phyloP scores from a whole-genome alignment of 2,888 invertebrate species.

The Drosophila rellima region DNA sequence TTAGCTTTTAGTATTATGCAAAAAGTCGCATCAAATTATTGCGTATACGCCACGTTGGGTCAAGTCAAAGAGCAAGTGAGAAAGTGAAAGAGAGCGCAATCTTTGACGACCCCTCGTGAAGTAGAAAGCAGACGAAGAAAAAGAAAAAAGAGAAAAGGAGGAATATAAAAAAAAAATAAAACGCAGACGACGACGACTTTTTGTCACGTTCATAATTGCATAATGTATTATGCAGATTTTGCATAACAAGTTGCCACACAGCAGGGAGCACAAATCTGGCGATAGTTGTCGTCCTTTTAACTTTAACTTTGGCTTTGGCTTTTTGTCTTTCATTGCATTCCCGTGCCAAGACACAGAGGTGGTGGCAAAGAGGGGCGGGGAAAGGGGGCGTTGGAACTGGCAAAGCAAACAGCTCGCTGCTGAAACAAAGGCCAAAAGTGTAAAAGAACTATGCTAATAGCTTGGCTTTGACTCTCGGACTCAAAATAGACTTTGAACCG shows the following conservation, averaged over 20 bases:
- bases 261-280: slow-evolving; percentile 56
- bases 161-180: no score
- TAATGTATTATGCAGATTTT: slow-evolving; percentile 80
- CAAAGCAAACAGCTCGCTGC: slow-evolving; percentile 49
- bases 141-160: slow-evolving; percentile 14
- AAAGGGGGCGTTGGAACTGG: background rate
- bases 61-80: slow-evolving; percentile 7
- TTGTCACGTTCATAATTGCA: slow-evolving; percentile 79
- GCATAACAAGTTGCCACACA: slow-evolving; percentile 70
- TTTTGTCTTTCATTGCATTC: slow-evolving; percentile 40
- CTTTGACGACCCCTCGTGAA: background rate
- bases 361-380: background rate
- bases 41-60: slow-evolving; percentile 51
- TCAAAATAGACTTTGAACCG: slow-evolving; percentile 7
- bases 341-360: background rate
- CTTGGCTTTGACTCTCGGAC: slow-evolving; percentile 30
- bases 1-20: slow-evolving; percentile 6
- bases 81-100: background rate
- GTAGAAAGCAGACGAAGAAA: background rate
- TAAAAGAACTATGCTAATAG: slow-evolving; percentile 76
- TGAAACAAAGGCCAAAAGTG: slow-evolving; percentile 65
- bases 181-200: slow-evolving; percentile 45
- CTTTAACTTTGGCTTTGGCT: slow-evolving; percentile 47
- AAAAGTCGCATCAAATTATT: slow-evolving; percentile 34
- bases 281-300: slow-evolving; percentile 28